Evolutionary conservation across 2,797 vertebrate species (phyloP).

Genomic region (Neomorphus geoffroyi): DNA sequence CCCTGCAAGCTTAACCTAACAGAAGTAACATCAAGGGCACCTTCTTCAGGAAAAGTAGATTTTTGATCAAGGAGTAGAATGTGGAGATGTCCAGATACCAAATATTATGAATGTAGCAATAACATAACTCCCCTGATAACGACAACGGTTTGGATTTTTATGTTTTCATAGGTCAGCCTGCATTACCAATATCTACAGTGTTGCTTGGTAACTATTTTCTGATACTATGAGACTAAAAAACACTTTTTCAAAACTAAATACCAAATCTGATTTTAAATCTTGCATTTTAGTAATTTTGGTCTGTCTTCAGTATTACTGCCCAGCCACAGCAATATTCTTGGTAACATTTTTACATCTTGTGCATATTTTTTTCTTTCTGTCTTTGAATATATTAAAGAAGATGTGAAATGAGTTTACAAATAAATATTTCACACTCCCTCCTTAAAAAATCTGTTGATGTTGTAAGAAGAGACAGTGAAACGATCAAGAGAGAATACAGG

Average conservation of each 20-base stretch:
- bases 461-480: neutral
- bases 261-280: neutral
- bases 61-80: neutral
- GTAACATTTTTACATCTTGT: neutral
- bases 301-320: neutral
- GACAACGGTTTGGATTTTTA: conserved; percentile 1
- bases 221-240: neutral
- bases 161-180: conserved; percentile 4
- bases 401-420: neutral
- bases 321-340: neutral
- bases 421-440: conserved; percentile 1
- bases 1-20: neutral
- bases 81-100: neutral
- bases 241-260: conserved; percentile 27
- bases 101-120: conserved; percentile 14
- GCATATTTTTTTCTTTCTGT: neutral
- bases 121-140: neutral
- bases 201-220: conserved; percentile 55
- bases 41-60: neutral
- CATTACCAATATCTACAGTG: conserved; percentile 5
- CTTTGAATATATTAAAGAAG: neutral
- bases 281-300: neutral
- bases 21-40: neutral
- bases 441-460: neutral
- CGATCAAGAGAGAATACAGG: neutral